Evolutionary conservation across 2,113 vertebrate genomes (phyloP).

Genomic region (Apistogramma diplotaenia): DNA sequence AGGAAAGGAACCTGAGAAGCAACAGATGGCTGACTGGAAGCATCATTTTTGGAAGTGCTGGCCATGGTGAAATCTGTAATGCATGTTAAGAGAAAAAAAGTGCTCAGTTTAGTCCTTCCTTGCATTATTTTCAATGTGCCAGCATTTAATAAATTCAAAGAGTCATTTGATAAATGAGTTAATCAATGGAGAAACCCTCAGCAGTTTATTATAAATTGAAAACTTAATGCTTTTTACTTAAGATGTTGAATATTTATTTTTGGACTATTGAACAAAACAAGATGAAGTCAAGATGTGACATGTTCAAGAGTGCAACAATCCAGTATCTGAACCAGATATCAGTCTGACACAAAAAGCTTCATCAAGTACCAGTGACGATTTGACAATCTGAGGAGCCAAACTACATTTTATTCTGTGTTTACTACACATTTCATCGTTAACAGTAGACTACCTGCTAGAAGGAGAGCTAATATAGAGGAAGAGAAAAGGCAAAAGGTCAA

Average conservation of each 20-base stretch:
- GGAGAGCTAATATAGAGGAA: too few relatives aligned
- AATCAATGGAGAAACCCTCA: not conserved
- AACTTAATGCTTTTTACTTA: not conserved
- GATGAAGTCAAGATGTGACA: not conserved
- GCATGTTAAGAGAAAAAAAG: not conserved
- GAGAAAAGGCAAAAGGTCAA: not conserved
- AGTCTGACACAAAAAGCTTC: not conserved
- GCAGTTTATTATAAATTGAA: not conserved
- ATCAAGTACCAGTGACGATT: not conserved
- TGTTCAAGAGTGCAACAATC: not conserved
- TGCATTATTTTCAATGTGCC: not conserved
- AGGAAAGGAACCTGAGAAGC: constrained; percentile 90
- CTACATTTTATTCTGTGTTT: not conserved
- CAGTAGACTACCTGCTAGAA: too few relatives aligned
- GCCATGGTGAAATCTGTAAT: constrained; percentile 63
- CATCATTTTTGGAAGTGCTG: constrained; percentile 47
- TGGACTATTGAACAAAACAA: not conserved
- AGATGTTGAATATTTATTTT: not conserved
- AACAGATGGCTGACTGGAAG: constrained; percentile 70
- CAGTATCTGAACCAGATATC: not conserved
- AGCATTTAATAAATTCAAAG: not conserved
- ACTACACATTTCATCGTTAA: not conserved
- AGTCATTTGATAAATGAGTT: not conserved
- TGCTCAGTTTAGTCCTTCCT: not conserved
- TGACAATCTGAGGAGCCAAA: not conserved